Evolutionary conservation across 1,140 invertebrate species (phyloP), one percentile per base, ranked within the genome.

Genomic region (Drosophila equinoxialis): DNA sequence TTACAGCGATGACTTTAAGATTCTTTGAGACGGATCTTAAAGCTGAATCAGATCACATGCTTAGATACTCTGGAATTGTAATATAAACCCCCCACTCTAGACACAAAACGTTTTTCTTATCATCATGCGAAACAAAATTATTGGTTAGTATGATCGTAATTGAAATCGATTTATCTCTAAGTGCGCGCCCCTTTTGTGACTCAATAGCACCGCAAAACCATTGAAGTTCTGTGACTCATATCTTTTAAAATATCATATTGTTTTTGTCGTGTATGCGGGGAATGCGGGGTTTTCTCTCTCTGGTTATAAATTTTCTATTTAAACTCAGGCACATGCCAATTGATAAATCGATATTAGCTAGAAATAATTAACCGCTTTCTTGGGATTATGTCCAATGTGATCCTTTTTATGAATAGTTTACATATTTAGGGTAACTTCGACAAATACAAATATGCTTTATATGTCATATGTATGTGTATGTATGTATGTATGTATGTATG

Each of bases 111-210:
- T 14, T 23, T 51, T 51, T 51, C 45, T 51, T 51, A 51, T 51
- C 45, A 51, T 11, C 8, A 51, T 7, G 45, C 10, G 20, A 10
- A 23, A 39, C 10, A 3, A 14, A 23, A 20, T 51, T 11, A 51
- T 23, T 51, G 45, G 8, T 7, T 6, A 11, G 17, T 23, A 51
- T 20, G 45, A 51, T 51, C 45, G 14, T 20, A 48, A 48, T 48
- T 17, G 45, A 48, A 48, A 20, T 20, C 45, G 17, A 51, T 23
- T 23, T 51, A 51, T 51, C 45, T 51, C 45, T 51, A 51, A 20
- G 45, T 51, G 45, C 0, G 45, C 20, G 45, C 14, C 8, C 45
- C 45, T 51, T 23, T 51, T 51, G 45, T 51, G 45, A 51, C 45
- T 6, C 45, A 51, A 11, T 10, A 23, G 17, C 11, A 23, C 45